These are phyloP conservation scores for Spatulosminthurus flaviceps DNA, from an alignment of 2,888 invertebrate genomes.

Conservation along the genomic window DNA sequence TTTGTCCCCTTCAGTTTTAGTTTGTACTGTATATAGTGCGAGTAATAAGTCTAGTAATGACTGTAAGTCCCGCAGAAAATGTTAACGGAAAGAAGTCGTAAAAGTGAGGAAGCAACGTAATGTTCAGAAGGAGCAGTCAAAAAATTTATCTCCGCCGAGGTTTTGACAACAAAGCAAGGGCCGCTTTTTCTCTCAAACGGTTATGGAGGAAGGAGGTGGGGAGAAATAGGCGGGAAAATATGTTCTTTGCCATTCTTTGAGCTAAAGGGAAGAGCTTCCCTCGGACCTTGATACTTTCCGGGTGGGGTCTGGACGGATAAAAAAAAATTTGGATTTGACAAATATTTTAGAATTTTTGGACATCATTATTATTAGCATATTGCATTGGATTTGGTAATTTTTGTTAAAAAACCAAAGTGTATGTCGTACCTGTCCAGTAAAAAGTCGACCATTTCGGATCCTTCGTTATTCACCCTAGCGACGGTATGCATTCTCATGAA, in stretches of 20 bases:
- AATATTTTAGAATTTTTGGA: too few species aligned
- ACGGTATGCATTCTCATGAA: constrained; percentile 59
- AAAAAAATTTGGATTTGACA: not conserved
- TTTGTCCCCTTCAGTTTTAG: too few species aligned
- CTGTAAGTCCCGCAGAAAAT: too few species aligned
- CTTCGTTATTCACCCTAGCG: constrained; percentile 61
- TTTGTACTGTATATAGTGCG: too few species aligned
- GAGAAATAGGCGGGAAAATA: constrained; percentile 60
- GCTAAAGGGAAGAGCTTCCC: constrained; percentile 61
- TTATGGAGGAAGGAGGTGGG: constrained; percentile 59
- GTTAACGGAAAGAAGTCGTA: too few species aligned
- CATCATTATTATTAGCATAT: too few species aligned
- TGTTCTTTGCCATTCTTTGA: constrained; percentile 58
- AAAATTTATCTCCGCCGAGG: constrained; percentile 33
- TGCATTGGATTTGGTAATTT: too few species aligned
- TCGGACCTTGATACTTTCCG: constrained; percentile 60
- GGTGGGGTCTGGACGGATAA: constrained; percentile 63
- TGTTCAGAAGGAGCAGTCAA: too few species aligned
- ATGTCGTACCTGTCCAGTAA: constrained; percentile 58
- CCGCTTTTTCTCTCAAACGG: constrained; percentile 57
- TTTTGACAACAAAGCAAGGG: constrained; percentile 56
- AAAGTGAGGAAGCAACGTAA: too few species aligned
- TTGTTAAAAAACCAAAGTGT: not conserved
- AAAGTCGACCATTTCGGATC: constrained; percentile 63
- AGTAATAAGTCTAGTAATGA: too few species aligned